A percentile compares a stretch with the other conserved stretches of the same genome.
Evolutionary conservation across 2,113 vertebrate species (phyloP).

Genomic region (Platysteira castanea): DNA sequence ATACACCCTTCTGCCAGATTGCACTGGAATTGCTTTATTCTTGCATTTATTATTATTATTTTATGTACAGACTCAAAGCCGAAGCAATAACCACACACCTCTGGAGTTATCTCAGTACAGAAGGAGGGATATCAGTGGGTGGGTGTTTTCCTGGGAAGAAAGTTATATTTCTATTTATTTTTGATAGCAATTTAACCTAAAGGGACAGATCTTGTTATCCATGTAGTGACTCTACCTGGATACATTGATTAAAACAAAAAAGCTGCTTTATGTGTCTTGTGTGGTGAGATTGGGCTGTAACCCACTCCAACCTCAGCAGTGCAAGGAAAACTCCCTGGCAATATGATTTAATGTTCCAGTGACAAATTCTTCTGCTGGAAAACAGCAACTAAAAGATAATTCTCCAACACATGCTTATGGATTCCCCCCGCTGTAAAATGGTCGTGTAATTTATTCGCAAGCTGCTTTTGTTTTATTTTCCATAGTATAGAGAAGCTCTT

Average conservation of each 20-base stretch:
- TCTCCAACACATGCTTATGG: not conserved
- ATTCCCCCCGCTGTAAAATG: not conserved
- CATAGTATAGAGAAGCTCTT: constrained; percentile 68
- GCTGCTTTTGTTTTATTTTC: constrained; percentile 78
- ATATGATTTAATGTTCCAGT: not conserved
- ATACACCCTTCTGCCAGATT: not conserved
- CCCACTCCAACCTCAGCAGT: not conserved
- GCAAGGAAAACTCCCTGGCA: not conserved
- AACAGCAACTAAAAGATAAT: not conserved
- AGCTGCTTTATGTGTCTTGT: not conserved
- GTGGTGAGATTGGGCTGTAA: not conserved
- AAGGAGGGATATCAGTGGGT: not conserved
- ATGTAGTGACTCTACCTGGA: not conserved
- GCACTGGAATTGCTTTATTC: not conserved
- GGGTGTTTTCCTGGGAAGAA: not conserved
- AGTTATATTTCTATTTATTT: not conserved
- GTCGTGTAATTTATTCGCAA: constrained; percentile 62
- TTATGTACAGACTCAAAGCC: not conserved
- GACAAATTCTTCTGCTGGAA: not conserved
- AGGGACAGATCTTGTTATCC: not conserved
- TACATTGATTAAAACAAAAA: not conserved
- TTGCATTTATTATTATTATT: not conserved
- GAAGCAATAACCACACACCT: not conserved
- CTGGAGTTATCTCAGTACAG: not conserved
- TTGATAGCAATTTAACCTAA: not conserved